Evolutionary conservation across 37 sponge, comb jelly and placozoan genomes (phyloP).

Genomic region (Haliclona indistincta): DNA sequence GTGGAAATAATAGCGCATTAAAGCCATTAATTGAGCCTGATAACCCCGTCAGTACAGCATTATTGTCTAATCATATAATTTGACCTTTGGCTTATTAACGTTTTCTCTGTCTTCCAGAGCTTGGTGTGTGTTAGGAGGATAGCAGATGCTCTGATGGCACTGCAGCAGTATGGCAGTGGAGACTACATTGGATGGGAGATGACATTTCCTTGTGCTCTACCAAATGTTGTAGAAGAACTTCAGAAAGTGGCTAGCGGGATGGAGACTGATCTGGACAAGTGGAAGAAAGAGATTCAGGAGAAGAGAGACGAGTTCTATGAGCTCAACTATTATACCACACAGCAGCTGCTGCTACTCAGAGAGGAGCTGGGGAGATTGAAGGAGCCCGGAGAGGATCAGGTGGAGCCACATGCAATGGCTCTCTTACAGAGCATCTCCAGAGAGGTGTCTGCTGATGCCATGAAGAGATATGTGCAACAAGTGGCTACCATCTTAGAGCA

Average conservation of each 20-base stretch:
- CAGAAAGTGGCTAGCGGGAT: constrained; percentile 19
- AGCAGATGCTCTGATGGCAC: constrained; percentile 27
- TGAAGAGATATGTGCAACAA: not conserved
- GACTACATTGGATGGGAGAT: constrained; percentile 41
- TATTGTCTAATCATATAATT: too few species aligned
- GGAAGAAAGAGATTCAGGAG: constrained; percentile 20
- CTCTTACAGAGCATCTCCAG: constrained; percentile 37
- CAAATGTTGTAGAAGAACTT: constrained; percentile 15
- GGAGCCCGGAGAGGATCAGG: not conserved
- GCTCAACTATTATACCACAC: constrained; percentile 70
- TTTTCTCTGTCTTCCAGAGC: too few species aligned
- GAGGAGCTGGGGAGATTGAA: constrained; percentile 36
- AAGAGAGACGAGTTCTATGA: constrained; percentile 35
- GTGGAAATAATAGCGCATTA: too few species aligned
- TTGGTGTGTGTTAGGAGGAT: constrained; percentile 40
- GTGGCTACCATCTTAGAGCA: not conserved
- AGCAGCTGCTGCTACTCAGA: constrained; percentile 47
- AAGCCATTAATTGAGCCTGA: too few species aligned
- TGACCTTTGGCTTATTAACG: too few species aligned
- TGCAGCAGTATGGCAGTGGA: constrained; percentile 35
- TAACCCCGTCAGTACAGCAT: too few species aligned
- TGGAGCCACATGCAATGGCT: constrained; percentile 15
- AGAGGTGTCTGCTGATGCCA: constrained; percentile 12
- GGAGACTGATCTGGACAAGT: constrained; percentile 42
- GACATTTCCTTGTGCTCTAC: constrained; percentile 17